Evolutionary conservation across 2,888 invertebrate genomes (phyloP).

Genomic region (Agriopis leucophaearia): DNA sequence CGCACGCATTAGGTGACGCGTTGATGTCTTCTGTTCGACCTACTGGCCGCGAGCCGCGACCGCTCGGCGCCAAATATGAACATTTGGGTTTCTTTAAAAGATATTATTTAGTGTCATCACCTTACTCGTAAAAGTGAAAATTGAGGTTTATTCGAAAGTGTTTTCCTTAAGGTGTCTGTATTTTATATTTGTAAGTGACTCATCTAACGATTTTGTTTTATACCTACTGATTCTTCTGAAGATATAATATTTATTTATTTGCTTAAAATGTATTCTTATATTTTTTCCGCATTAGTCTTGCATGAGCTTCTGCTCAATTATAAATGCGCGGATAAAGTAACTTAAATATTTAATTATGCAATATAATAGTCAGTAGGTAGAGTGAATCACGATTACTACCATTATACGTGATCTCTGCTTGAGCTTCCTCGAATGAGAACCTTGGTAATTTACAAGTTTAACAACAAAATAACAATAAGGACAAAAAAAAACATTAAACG

Average conservation of each 20-base stretch:
- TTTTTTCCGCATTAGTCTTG: constrained; percentile 51
- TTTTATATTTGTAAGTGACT: neutral
- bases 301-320: constrained; percentile 53
- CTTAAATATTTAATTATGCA: constrained; percentile 48
- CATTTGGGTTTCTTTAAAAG: constrained; percentile 17
- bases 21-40: constrained; percentile 41
- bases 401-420: constrained; percentile 51
- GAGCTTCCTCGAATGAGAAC: constrained; percentile 56
- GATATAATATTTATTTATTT: neutral
- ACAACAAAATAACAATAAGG: constrained; percentile 34
- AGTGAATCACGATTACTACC: constrained; percentile 57
- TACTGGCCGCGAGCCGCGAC: constrained; percentile 24
- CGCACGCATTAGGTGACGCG: constrained; percentile 34
- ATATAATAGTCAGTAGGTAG: constrained; percentile 42
- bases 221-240: neutral
- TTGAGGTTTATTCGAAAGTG: constrained; percentile 1
- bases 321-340: constrained; percentile 49
- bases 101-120: neutral
- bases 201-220: neutral
- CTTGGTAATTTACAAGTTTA: constrained; percentile 54
- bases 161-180: neutral
- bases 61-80: constrained; percentile 7
- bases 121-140: constrained; percentile 15
- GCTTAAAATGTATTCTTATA: constrained; percentile 7
- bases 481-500: constrained; percentile 15